These are phyloP conservation scores for Chrysopa pallens DNA, from an alignment of 1,140 invertebrate species.

Conservation along the genomic window DNA sequence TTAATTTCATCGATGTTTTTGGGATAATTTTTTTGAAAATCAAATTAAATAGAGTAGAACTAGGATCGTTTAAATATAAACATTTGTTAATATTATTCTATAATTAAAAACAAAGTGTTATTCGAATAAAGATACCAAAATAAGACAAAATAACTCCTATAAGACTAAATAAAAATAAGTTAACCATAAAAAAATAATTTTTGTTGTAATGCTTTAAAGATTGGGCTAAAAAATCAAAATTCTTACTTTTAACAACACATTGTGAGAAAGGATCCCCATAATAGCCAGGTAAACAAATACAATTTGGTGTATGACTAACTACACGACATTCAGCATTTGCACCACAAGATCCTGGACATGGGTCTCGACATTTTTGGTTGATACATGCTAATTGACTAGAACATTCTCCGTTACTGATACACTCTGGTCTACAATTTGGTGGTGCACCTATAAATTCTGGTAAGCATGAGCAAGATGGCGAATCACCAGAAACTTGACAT, in stretches of 20 bases:
- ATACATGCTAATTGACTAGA: conserved; percentile 35
- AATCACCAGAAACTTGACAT: conserved; percentile 33
- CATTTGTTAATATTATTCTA: too few relatives aligned
- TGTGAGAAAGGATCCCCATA: conserved; percentile 33
- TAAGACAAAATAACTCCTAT: too few relatives aligned
- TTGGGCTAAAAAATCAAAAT: too few relatives aligned
- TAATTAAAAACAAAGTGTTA: too few relatives aligned
- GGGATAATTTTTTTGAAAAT: too few relatives aligned
- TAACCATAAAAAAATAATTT: too few relatives aligned
- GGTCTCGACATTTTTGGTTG: conserved; percentile 41
- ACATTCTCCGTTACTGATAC: conserved; percentile 39
- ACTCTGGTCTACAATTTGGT: conserved; percentile 41
- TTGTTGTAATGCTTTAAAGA: too few relatives aligned
- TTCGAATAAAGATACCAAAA: too few relatives aligned
- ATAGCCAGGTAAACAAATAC: conserved; percentile 32
- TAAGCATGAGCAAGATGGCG: conserved; percentile 39
- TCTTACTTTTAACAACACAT: conserved; percentile 17
- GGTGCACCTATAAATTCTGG: conserved; percentile 35
- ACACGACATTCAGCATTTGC: conserved; percentile 39
- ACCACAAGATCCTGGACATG: conserved; percentile 39
- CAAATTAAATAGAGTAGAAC: too few relatives aligned
- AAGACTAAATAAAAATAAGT: too few relatives aligned
- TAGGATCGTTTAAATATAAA: too few relatives aligned
- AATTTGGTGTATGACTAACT: conserved; percentile 38
- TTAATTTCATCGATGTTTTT: too few relatives aligned